A percentile compares a stretch with the other conserved stretches of the same genome.
Conservation (phyloP, 37 sponge, comb jelly and placozoan genomes). For the Spongilla lacustris region DNA sequence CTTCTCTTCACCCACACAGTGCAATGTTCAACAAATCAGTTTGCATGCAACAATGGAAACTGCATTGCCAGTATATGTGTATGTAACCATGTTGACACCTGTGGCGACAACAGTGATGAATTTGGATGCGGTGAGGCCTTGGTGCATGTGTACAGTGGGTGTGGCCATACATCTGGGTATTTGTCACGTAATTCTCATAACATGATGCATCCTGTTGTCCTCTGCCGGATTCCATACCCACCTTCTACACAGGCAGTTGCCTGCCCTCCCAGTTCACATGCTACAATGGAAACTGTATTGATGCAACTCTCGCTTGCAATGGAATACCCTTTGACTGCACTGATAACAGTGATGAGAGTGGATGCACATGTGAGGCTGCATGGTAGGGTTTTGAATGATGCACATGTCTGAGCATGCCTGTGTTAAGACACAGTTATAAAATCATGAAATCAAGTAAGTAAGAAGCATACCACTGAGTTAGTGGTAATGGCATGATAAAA, state of each 20-base stretch:
- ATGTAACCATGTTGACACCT: background rate
- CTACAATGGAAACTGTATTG: background rate
- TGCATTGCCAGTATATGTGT: background rate
- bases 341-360: background rate
- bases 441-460: too few relatives aligned
- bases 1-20: too few relatives aligned
- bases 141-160: background rate
- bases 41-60: background rate
- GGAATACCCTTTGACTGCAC: background rate
- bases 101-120: background rate
- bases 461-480: too few relatives aligned
- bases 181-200: background rate
- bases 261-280: background rate
- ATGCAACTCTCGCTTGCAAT: background rate
- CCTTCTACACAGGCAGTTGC: too few relatives aligned
- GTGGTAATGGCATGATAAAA: too few relatives aligned
- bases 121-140: background rate
- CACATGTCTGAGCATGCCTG: background rate
- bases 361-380: background rate
- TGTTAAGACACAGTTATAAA: too few relatives aligned
- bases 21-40: too few relatives aligned
- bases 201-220: too few relatives aligned
- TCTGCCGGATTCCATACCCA: too few relatives aligned
- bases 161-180: background rate
- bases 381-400: too few relatives aligned